Evolutionary conservation across 2,113 vertebrate species (phyloP), one percentile per base, ranked within the genome.

Genomic region (Sinocyclocheilus maitianheensis): DNA sequence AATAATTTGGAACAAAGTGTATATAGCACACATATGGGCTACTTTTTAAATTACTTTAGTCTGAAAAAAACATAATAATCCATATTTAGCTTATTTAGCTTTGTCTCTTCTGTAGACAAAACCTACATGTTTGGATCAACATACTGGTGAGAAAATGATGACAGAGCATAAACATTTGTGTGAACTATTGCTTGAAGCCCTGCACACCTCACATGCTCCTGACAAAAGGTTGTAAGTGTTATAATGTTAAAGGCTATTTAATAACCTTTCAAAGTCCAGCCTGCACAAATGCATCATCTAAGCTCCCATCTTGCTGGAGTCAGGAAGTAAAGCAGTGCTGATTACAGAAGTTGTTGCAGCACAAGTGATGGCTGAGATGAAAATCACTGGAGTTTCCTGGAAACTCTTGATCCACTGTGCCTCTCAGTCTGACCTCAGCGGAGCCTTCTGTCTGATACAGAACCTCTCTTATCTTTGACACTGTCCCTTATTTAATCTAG

Each of bases 401-500:
- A 13, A 74, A 43, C 30, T 34, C n/a, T 13, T 10, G 22, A 10
- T 51, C 37, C 4, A 0, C 18, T 63, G 40, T 46, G 20, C 40
- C 12, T 34, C 9, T 20, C 58, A 7, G 51, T 40, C 46, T 65
- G 53, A 86, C 7, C 43, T 55, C 24, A 30, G 46, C 24, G 12
- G 58, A 76, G 40, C 53, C 14, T 34, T 67, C 30, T 43, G 11
- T 75, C 69, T 51, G 58, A 86, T 67, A 82, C 37, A 63, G 13
- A 43, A 16, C 79, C 65, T 53, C 22, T 77, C 75, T 88, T 62
- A 88, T 83, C 84, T 78, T 53, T n/a, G 63, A 62, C 65, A 71
- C 84, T 24, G 65, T 86, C 79, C 65, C 22, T 89, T 37, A 84
- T 69, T 76, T 69, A 53, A 14, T 86, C 53, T 65, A 48, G 9